Conservation (phyloP, 2,113 vertebrate species). For the Muntiacus reevesi region DNA sequence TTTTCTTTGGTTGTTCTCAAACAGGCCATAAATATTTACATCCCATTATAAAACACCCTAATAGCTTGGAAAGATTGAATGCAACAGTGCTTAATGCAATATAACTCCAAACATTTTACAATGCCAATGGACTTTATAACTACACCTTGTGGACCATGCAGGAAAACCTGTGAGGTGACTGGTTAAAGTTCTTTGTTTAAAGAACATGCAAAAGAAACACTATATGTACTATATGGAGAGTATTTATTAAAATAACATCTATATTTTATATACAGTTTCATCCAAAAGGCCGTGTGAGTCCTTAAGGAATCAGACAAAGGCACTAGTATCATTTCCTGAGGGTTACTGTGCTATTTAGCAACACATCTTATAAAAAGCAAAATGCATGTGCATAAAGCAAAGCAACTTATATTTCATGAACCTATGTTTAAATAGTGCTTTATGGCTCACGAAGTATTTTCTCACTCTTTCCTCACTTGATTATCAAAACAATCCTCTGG, state of each 20-base stretch:
- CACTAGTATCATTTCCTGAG: not conserved
- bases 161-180: slow-evolving; percentile 6
- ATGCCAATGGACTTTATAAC: slow-evolving; percentile 44
- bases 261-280: slow-evolving; percentile 11
- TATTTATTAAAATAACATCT: slow-evolving; percentile 25
- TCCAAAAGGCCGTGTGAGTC: not conserved
- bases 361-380: not conserved
- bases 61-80: slow-evolving; percentile 52
- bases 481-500: not conserved
- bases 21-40: slow-evolving; percentile 73
- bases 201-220: slow-evolving; percentile 38
- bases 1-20: slow-evolving; percentile 76
- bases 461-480: slow-evolving; percentile 5
- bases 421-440: not conserved
- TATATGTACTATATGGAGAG: not conserved
- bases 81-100: slow-evolving; percentile 61
- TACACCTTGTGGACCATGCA: not conserved
- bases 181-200: slow-evolving; percentile 38
- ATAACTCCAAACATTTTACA: slow-evolving; percentile 39
- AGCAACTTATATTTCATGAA: not conserved
- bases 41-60: slow-evolving; percentile 69
- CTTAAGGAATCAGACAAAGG: slow-evolving; percentile 27
- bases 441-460: not conserved
- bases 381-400: not conserved
- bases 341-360: not conserved